Evolutionary conservation across 2,888 invertebrate species (phyloP).

Genomic region (Tetanocera ferruginea): DNA sequence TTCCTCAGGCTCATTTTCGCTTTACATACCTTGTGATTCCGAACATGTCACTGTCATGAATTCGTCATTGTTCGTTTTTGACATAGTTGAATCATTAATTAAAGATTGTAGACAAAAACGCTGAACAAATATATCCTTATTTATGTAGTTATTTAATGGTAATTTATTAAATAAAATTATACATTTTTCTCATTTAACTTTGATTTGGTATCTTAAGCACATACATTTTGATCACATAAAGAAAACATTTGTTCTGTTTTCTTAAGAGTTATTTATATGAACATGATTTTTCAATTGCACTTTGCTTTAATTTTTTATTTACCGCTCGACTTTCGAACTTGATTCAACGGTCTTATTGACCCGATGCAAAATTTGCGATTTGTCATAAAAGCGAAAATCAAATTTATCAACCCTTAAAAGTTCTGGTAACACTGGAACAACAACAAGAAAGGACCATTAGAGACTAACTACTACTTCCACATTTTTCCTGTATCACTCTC

Average conservation of each 20-base stretch:
- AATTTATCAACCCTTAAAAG: constrained; percentile 52
- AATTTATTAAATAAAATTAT: background rate
- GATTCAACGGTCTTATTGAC: constrained; percentile 63
- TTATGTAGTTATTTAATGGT: background rate
- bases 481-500: constrained; percentile 2
- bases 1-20: background rate
- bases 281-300: background rate
- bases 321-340: constrained; percentile 25
- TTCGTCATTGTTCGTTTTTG: constrained; percentile 61
- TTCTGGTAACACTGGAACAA: constrained; percentile 14
- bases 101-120: background rate
- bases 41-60: constrained; percentile 54
- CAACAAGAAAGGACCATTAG: background rate
- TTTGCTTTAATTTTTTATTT: background rate
- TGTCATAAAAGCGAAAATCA: constrained; percentile 66
- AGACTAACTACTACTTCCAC: constrained; percentile 3
- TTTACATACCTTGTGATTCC: constrained; percentile 57
- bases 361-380: constrained; percentile 67
- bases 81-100: background rate
- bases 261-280: background rate
- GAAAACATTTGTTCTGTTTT: background rate
- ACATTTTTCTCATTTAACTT: background rate
- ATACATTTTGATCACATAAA: background rate
- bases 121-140: background rate
- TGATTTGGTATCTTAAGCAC: background rate